Evolutionary conservation across 2,113 vertebrate genomes (phyloP), one percentile per base, ranked within the genome.

Genomic region (Mastomys natalensis): DNA sequence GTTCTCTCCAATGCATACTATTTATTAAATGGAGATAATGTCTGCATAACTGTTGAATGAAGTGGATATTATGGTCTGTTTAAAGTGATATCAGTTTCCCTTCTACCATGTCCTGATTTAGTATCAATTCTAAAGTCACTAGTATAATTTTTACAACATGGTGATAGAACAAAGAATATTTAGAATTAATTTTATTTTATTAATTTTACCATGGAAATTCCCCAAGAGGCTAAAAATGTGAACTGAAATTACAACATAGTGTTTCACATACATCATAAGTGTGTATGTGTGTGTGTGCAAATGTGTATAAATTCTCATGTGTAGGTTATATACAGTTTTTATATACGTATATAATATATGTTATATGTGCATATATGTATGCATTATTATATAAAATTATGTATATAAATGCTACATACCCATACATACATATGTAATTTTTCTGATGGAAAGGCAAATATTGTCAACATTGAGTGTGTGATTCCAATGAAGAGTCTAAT

Each of bases 11-110:
- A 70, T 48, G n/a, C 45, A 70, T 93, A 64, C 72, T 92, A 51
- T 90, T 96, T 91, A 34, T 73, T 91, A 78, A 96, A 81, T 22
- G 21, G n/a, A 40, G 10, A 34, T 77, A 51, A 84, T 82, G 58
- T 77, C 72, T 34, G 68, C 37, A 62, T 22, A 93, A 19, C 24
- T 68, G 7, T 26, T 58, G 11, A 80, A 51, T 45, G 37, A 96
- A 74, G 48, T 80, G n/a, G 93, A 29, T 21, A 89, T 62, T 68
- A 40, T 0, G 0, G 26, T 24, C 62, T 58, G 34, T 9, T 17
- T 55, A 60, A 80, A 58, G 55, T 82, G 34, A 8, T 78, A 62
- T 21, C 10, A 40, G 58, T 62, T 82, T 87, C 37, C 34, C 0
- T 87, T 81, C 12, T 45, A 40, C 26, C 2, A 19, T 51, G 17